Percentiles rank a stretch among this genome's conserved stretches.
These are phyloP conservation scores for Argentina silus DNA, from an alignment of 2,797 vertebrate genomes.

Conservation along the genomic window DNA sequence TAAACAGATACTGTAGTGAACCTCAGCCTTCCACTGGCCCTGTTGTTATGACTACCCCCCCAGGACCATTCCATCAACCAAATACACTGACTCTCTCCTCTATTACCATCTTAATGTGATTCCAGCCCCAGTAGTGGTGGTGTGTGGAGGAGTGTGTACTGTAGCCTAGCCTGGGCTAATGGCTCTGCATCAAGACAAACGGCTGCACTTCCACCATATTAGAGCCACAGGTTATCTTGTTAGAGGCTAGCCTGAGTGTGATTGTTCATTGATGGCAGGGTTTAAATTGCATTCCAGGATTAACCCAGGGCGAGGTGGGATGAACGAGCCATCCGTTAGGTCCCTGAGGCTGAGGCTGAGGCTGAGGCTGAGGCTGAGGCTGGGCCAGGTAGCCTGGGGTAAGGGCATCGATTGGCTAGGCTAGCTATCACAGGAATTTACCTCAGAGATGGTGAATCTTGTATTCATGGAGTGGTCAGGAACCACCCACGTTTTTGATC, in stretches of 20 bases:
- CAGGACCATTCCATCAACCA: slow-evolving; percentile 18
- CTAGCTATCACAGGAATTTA: not conserved
- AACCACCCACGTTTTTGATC: no score
- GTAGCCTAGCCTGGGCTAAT: slow-evolving; percentile 54
- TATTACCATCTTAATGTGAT: slow-evolving; percentile 62
- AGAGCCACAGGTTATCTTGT: slow-evolving; percentile 59
- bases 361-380: not conserved
- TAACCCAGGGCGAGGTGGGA: slow-evolving; percentile 50
- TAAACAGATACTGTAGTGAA: not conserved
- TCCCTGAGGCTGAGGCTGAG: slow-evolving; percentile 6
- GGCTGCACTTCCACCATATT: slow-evolving; percentile 56
- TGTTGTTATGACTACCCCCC: not conserved
- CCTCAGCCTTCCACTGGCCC: not conserved
- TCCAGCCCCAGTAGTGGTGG: slow-evolving; percentile 32
- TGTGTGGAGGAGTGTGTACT: slow-evolving; percentile 52
- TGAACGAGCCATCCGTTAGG: slow-evolving; percentile 27
- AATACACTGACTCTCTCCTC: slow-evolving; percentile 47
- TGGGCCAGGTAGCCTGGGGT: slow-evolving; percentile 11
- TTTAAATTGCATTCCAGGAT: slow-evolving; percentile 52
- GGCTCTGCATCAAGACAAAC: slow-evolving; percentile 71
- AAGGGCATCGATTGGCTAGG: not conserved
- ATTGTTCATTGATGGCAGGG: slow-evolving; percentile 42
- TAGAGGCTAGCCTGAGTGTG: slow-evolving; percentile 28
- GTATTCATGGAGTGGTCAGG: no score
- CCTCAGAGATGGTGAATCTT: not conserved